Percentiles rank a stretch among this genome's conserved stretches.
phyloP scores from a whole-genome alignment of 1,140 invertebrate species.

The Cheumatopsyche charites region DNA sequence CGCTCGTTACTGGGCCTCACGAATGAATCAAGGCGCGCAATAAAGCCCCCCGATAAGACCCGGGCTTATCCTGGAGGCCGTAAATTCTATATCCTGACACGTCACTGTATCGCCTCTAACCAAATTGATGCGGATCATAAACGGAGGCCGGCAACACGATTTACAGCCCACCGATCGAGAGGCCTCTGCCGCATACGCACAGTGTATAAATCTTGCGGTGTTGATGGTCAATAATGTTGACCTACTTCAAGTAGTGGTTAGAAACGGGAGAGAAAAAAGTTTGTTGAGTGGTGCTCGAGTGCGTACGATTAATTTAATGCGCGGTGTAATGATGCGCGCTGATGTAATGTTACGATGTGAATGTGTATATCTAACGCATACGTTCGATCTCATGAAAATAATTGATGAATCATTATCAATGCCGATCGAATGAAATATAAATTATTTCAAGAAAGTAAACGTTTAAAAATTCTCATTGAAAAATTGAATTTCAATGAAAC shows the following conservation, averaged over 20 bases:
- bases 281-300: not conserved
- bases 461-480: no score
- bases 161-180: conserved; percentile 12
- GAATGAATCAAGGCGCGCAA: conserved; percentile 31
- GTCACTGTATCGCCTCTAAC: conserved; percentile 29
- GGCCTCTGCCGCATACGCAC: not conserved
- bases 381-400: not conserved
- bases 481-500: no score
- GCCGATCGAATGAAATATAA: no score
- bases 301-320: not conserved
- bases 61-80: conserved; percentile 31
- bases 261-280: not conserved
- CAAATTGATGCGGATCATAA: conserved; percentile 39
- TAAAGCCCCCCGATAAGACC: conserved; percentile 37
- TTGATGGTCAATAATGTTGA: conserved; percentile 2
- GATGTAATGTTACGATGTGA: no score
- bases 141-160: conserved; percentile 23
- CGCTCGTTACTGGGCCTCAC: conserved; percentile 12
- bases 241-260: not conserved
- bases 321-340: no score
- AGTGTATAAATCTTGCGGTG: not conserved
- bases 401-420: no score
- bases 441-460: no score
- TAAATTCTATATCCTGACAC: conserved; percentile 29
- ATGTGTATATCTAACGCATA: not conserved